Percentiles rank a stretch among this genome's conserved stretches.
These are phyloP conservation scores for Aphelinus certus DNA, from an alignment of 1,140 invertebrate genomes.

Conservation along the genomic window DNA sequence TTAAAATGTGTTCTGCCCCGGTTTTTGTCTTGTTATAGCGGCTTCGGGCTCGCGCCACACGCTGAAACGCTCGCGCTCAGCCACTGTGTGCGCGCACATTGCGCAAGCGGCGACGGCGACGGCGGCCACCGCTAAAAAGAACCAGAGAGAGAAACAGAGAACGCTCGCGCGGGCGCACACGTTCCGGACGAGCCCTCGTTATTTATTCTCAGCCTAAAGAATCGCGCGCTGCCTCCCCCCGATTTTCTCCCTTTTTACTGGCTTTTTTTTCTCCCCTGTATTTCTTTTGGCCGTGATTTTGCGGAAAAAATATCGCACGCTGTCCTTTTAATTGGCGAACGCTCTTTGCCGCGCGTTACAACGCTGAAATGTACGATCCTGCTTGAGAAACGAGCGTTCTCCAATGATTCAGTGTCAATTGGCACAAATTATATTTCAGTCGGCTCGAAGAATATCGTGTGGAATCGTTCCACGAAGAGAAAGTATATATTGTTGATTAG, in stretches of 20 bases:
- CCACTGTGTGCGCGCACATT: slow-evolving; percentile 27
- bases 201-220: slow-evolving; percentile 59
- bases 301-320: slow-evolving; percentile 12
- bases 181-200: slow-evolving; percentile 55
- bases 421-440: no score
- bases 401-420: no score
- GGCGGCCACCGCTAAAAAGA: neutral
- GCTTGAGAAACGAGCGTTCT: no score
- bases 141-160: slow-evolving; percentile 3
- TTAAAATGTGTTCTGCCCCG: slow-evolving; percentile 59
- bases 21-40: slow-evolving; percentile 56
- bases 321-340: slow-evolving; percentile 15
- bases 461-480: no score
- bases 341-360: neutral
- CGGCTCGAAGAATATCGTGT: no score
- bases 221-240: slow-evolving; percentile 40
- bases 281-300: slow-evolving; percentile 37
- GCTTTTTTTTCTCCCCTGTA: slow-evolving; percentile 25
- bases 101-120: slow-evolving; percentile 13
- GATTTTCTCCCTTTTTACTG: slow-evolving; percentile 36
- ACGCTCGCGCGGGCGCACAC: slow-evolving; percentile 42
- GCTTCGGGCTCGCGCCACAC: slow-evolving; percentile 43
- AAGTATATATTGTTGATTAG: no score
- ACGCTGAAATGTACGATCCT: no score
- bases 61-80: slow-evolving; percentile 40